phyloP scores from a whole-genome alignment of 2,888 invertebrate genomes.

The Orchesella flavescens region DNA sequence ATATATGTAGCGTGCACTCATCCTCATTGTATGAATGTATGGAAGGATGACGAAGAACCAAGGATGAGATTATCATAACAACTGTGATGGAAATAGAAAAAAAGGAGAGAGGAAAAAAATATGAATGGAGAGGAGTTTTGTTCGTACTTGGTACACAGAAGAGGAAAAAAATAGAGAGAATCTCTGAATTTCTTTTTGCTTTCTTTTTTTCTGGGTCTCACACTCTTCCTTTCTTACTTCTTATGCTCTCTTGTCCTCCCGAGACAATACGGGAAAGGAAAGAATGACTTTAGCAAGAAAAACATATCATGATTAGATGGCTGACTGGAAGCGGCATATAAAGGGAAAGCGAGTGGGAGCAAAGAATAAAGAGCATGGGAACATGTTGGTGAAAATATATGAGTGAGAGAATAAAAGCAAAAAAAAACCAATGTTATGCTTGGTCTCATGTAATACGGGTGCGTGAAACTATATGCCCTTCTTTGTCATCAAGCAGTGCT shows the following conservation, averaged over 20 bases:
- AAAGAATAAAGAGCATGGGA: not conserved
- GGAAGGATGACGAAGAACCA: not conserved
- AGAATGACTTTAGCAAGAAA: constrained; percentile 38
- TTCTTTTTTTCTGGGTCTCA: not conserved
- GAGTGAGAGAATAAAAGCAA: not conserved
- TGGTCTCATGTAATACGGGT: constrained; percentile 39
- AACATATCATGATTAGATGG: constrained; percentile 60
- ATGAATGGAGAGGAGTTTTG: not conserved
- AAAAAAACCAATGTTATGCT: constrained; percentile 32
- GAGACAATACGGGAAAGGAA: constrained; percentile 43
- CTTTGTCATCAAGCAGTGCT: constrained; percentile 46
- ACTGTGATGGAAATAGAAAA: not conserved
- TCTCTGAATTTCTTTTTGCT: constrained; percentile 12
- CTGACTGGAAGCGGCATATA: constrained; percentile 27
- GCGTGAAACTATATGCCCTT: constrained; percentile 52
- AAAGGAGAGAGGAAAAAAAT: not conserved
- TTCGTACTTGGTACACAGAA: not conserved
- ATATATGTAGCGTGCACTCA: not conserved
- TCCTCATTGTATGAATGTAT: not conserved
- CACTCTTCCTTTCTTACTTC: constrained; percentile 3
- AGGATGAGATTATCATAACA: constrained; percentile 3
- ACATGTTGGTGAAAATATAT: not conserved
- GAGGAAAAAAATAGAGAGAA: not conserved
- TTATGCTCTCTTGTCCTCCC: constrained; percentile 21
- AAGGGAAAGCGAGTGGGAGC: not conserved